Evolutionary conservation across 2,113 vertebrate genomes (phyloP).

Genomic region (Machaerirhynchus nigripectus): DNA sequence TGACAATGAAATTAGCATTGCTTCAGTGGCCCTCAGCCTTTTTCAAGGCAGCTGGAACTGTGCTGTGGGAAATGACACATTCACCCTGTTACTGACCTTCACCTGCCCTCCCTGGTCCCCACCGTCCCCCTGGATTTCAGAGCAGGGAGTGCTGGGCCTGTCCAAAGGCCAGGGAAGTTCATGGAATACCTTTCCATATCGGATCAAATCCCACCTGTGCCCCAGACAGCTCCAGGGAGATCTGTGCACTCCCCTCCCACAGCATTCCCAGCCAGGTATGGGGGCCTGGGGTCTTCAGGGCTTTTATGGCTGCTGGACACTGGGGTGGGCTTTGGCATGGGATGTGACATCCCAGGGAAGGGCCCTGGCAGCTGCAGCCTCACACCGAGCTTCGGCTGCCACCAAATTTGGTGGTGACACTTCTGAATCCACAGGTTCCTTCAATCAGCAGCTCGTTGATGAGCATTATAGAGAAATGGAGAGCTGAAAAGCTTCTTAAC

Average conservation of each 20-base stretch:
- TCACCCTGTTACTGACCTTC: not conserved
- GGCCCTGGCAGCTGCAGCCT: not conserved
- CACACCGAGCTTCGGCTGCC: not conserved
- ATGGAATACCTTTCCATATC: not conserved
- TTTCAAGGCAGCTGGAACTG: not conserved
- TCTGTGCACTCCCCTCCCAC: not conserved
- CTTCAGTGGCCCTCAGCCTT: not conserved
- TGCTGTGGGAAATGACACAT: not conserved
- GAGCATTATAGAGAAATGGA: not conserved
- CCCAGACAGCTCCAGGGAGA: not conserved
- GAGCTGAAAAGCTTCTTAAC: not conserved
- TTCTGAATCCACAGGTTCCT: not conserved
- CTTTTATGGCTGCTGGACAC: not conserved
- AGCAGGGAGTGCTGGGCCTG: not conserved
- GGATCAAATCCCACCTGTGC: not conserved
- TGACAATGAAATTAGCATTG: not conserved
- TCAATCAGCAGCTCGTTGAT: not conserved
- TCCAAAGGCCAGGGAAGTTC: not conserved
- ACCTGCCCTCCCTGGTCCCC: not conserved
- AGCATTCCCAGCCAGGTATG: not conserved
- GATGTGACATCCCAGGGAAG: not conserved
- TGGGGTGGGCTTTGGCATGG: not conserved
- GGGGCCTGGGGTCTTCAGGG: not conserved
- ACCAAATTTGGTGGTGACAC: not conserved
- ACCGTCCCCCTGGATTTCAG: too few relatives aligned